Conservation (phyloP, 2,888 invertebrate species). For the Tholera decimalis region DNA sequence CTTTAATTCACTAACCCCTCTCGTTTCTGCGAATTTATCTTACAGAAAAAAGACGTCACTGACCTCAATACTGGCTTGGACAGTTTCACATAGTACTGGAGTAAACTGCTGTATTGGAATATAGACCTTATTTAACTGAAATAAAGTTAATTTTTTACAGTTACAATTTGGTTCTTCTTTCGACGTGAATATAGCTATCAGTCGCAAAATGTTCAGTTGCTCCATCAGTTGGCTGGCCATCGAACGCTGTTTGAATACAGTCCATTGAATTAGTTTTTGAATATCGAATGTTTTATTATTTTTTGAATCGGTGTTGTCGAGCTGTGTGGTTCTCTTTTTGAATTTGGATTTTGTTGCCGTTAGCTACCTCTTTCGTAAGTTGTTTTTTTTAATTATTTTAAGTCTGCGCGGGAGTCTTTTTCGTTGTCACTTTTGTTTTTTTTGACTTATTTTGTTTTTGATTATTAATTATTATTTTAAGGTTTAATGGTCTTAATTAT, state of each 20-base stretch:
- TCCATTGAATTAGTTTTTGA: slow-evolving; percentile 53
- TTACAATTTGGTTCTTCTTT: slow-evolving; percentile 51
- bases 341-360: slow-evolving; percentile 61
- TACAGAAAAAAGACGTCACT: slow-evolving; percentile 88
- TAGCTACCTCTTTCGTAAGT: slow-evolving; percentile 61
- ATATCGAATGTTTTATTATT: slow-evolving; percentile 53
- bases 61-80: slow-evolving; percentile 83
- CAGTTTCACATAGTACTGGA: slow-evolving; percentile 56
- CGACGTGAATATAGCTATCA: slow-evolving; percentile 64
- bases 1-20: slow-evolving; percentile 64
- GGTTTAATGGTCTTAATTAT: neutral
- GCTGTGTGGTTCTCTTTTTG: slow-evolving; percentile 59
- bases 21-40: slow-evolving; percentile 82
- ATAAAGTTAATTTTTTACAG: slow-evolving; percentile 60
- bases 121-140: slow-evolving; percentile 39
- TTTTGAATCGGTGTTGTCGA: slow-evolving; percentile 48
- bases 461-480: neutral
- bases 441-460: slow-evolving; percentile 5
- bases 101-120: slow-evolving; percentile 5
- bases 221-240: slow-evolving; percentile 56
- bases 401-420: slow-evolving; percentile 53
- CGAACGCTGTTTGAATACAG: slow-evolving; percentile 63
- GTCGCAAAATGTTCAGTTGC: slow-evolving; percentile 76
- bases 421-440: slow-evolving; percentile 1
- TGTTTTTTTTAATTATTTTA: slow-evolving; percentile 61